Conservation (phyloP, 2,797 vertebrate genomes). For the Diceros bicornis region DNA sequence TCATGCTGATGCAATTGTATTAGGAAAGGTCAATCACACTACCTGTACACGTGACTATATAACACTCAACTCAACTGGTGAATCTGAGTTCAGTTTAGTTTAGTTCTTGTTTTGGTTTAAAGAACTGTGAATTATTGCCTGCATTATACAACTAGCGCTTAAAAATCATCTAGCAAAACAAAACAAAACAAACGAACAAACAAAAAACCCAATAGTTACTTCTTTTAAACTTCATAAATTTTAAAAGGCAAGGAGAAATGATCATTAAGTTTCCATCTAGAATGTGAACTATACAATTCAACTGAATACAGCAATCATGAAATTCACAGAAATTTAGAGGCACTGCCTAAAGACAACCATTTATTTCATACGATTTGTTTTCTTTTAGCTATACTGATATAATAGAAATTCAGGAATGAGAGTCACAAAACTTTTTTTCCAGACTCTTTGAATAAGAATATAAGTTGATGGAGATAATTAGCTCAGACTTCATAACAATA, state of each 20-base stretch:
- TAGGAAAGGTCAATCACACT: not conserved
- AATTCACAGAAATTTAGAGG: conserved; percentile 59
- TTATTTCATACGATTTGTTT: conserved; percentile 58
- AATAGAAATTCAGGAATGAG: conserved; percentile 57
- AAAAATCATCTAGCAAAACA: conserved; percentile 64
- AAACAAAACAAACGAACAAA: conserved; percentile 57
- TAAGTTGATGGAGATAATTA: conserved; percentile 75
- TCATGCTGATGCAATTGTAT: not conserved
- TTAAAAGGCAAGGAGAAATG: conserved; percentile 15
- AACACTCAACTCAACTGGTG: not conserved
- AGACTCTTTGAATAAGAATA: conserved; percentile 62
- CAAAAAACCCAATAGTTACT: not conserved
- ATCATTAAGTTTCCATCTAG: not conserved
- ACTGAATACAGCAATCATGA: conserved; percentile 30
- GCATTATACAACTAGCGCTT: not conserved
- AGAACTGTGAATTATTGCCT: not conserved
- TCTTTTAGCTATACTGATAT: conserved; percentile 1
- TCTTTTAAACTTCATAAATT: conserved; percentile 42
- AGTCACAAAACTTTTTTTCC: conserved; percentile 59
- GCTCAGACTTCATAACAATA: conserved; percentile 68
- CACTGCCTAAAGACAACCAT: not conserved
- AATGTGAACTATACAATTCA: conserved; percentile 12
- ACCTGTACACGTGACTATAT: not conserved
- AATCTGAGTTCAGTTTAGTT: not conserved
- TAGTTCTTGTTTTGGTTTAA: conserved; percentile 23